Evolutionary conservation across 2,113 vertebrate genomes (phyloP), one percentile per base, ranked within the genome.

Genomic region (Oryzias melastigma): DNA sequence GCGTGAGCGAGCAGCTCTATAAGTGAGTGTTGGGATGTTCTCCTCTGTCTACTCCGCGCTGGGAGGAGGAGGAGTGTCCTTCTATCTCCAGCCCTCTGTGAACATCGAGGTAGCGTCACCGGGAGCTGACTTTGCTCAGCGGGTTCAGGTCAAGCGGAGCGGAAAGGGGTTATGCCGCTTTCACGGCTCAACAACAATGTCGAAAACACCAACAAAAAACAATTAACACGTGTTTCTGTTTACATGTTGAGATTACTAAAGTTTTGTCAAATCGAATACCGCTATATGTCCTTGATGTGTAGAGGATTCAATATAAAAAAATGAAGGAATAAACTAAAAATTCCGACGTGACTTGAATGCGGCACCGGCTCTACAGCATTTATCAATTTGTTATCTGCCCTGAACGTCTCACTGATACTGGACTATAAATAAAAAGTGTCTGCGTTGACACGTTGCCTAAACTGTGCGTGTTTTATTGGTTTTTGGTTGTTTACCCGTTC

Each of bases 11-110:
- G 35, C 35, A 35, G 35, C 8, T 35, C 49, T 57, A 40, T 54
- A 62, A 48, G 61, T 16, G 44, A 7, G 44, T 18, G 16, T 35
- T 14, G 13, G 17, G 45, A 18, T 4, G 27, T 58, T 20, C 7
- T 43, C 52, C 25, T 43, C 56, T 13, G 47, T 12, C 18, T 52
- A 16, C 54, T 42, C 29, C 65, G 12, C 63, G n/a, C 63, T 55
- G 52, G 24, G 6, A 45, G 73, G 66, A 77, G 80, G 84, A 62
- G 80, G 79, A 77, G 81, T 47, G 42, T 60, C 40, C 1, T 63
- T 82, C 80, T 75, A 80, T 83, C 54, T 51, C 52, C 66, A 48
- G 71, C 62, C 62, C 57, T 61, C 57, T 53, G n/a, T 12, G 52
- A 44, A 59, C 78, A 45, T 70, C 43, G 52, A 61, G 45, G 40